These are phyloP conservation scores for Acanthis flammea DNA, from an alignment of 2,797 vertebrate genomes.

Conservation along the genomic window DNA sequence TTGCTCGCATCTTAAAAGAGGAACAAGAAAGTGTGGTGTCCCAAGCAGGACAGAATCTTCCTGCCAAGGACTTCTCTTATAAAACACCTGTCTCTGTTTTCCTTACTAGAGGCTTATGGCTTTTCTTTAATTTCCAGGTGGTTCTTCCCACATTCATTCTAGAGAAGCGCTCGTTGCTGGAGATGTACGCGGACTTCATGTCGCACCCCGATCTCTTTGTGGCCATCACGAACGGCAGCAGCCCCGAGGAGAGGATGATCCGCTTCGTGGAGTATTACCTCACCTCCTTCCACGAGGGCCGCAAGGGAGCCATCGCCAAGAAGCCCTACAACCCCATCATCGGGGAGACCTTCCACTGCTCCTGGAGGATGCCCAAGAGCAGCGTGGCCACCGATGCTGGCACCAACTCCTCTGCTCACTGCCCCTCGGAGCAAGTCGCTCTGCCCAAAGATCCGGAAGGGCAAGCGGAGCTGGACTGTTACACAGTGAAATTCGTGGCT, in stretches of 20 bases:
- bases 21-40: background rate
- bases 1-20: background rate
- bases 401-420: conserved; percentile 20
- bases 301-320: conserved; percentile 96
- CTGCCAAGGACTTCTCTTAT: background rate
- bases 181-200: conserved; percentile 99
- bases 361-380: conserved; percentile 86
- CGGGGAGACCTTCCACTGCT: conserved; percentile 97
- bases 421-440: conserved; percentile 39
- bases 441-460: conserved; percentile 5
- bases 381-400: background rate
- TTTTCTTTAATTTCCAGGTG: conserved; percentile 77
- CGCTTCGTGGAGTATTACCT: conserved; percentile 98
- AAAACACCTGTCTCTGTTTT: background rate
- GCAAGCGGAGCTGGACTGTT: conserved; percentile 72
- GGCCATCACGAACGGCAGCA: conserved; percentile 84
- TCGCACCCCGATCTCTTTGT: conserved; percentile 95
- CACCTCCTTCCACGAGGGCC: conserved; percentile 97
- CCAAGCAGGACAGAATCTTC: background rate
- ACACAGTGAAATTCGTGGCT: conserved; percentile 90
- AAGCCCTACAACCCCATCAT: conserved; percentile 99
- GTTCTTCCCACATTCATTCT: conserved; percentile 97
- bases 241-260: conserved; percentile 93
- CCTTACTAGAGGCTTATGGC: background rate
- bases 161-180: conserved; percentile 95